phyloP scores from a whole-genome alignment of 1,140 invertebrate species.

The Stegodyphus mimosarum region DNA sequence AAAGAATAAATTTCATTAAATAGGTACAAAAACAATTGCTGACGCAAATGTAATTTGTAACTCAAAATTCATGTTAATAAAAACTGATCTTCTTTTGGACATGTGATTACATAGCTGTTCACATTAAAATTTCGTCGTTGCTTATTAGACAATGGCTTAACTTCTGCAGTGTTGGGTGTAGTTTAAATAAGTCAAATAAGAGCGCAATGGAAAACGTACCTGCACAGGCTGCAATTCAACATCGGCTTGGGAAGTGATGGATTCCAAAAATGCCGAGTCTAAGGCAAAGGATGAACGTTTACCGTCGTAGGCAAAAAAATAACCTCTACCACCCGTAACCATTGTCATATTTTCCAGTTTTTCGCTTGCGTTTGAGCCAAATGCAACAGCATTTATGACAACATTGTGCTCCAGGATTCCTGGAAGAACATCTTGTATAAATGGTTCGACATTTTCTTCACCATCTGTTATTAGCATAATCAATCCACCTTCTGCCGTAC shows the following conservation, averaged over 20 bases:
- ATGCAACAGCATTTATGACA: slow-evolving; percentile 63
- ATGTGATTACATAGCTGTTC: too few relatives aligned
- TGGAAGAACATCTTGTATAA: slow-evolving; percentile 58
- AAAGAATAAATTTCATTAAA: too few relatives aligned
- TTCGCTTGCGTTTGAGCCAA: slow-evolving; percentile 53
- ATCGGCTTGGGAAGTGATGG: slow-evolving; percentile 56
- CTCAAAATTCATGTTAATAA: too few relatives aligned
- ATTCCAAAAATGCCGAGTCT: slow-evolving; percentile 58
- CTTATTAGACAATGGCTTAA: too few relatives aligned
- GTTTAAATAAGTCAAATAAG: not conserved
- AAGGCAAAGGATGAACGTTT: slow-evolving; percentile 39
- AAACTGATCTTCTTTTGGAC: too few relatives aligned
- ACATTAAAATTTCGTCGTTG: too few relatives aligned
- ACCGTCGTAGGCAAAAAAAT: slow-evolving; percentile 57
- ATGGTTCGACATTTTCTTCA: slow-evolving; percentile 63
- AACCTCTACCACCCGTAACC: slow-evolving; percentile 61
- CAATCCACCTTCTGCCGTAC: slow-evolving; percentile 53
- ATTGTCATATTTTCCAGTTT: slow-evolving; percentile 59
- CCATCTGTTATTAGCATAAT: slow-evolving; percentile 64
- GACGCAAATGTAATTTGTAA: too few relatives aligned
- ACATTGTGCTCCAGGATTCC: slow-evolving; percentile 52
- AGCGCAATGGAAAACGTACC: slow-evolving; percentile 27
- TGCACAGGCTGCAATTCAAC: slow-evolving; percentile 60
- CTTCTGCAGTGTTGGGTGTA: too few relatives aligned
- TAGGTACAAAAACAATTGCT: too few relatives aligned